Conservation (phyloP, 2,888 invertebrate genomes). For the Metacarcinus magister region DNA sequence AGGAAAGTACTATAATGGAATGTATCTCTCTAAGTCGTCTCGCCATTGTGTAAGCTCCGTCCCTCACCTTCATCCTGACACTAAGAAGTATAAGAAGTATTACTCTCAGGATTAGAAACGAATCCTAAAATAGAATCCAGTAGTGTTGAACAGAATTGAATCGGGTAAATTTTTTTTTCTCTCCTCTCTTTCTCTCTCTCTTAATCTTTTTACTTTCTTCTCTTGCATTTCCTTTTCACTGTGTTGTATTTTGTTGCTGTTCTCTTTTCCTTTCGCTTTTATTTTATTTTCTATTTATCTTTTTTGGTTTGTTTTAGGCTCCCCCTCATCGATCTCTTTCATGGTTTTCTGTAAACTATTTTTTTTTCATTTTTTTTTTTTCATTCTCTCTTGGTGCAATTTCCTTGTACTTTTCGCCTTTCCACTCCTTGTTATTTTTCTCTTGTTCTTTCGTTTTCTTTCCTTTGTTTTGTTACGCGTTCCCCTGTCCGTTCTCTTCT, state of each 20-base stretch:
- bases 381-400: neutral
- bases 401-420: neutral
- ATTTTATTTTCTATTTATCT: neutral
- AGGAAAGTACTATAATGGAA: neutral
- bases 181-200: neutral
- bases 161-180: neutral
- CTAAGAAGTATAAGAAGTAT: constrained; percentile 32
- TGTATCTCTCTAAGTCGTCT: neutral
- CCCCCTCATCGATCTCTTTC: neutral
- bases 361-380: neutral
- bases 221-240: neutral
- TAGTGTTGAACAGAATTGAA: constrained; percentile 3
- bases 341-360: neutral
- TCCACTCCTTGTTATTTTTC: neutral
- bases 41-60: neutral
- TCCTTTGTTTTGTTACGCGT: neutral
- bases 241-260: neutral
- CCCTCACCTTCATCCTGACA: neutral
- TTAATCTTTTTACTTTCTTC: neutral
- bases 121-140: neutral
- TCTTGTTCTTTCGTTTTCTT: neutral
- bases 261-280: neutral
- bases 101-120: neutral
- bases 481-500: neutral
- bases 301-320: neutral